A percentile compares a stretch with the other conserved stretches of the same genome.
These are phyloP conservation scores for Steinernema hermaphroditum DNA, from an alignment of 2,888 invertebrate genomes.

Conservation along the genomic window DNA sequence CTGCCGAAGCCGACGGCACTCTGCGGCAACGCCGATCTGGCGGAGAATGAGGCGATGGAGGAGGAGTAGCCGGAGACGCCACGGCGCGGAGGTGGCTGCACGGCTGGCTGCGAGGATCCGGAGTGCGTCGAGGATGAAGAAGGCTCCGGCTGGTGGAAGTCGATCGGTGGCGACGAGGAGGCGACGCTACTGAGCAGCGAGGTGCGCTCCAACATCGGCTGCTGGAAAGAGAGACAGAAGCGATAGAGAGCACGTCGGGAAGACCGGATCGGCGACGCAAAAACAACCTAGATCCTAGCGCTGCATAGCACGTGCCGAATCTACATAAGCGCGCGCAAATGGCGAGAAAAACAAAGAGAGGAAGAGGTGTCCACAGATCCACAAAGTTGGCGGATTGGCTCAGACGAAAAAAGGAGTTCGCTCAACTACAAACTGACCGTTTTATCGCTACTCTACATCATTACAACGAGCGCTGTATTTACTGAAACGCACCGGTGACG, in stretches of 20 bases:
- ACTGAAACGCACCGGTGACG: too few relatives aligned
- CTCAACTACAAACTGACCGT: too few relatives aligned
- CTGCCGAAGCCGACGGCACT: neutral
- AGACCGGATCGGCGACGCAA: constrained; percentile 1
- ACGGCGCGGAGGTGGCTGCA: constrained; percentile 18
- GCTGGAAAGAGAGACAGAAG: constrained; percentile 14
- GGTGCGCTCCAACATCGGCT: constrained; percentile 19
- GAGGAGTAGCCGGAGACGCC: neutral
- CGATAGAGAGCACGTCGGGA: neutral
- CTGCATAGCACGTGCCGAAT: neutral
- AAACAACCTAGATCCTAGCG: neutral
- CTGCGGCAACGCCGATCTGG: neutral
- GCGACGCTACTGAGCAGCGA: neutral
- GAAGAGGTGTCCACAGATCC: too few relatives aligned
- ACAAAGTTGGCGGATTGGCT: too few relatives aligned
- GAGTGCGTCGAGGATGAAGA: neutral
- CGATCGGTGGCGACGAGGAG: neutral
- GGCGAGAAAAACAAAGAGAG: too few relatives aligned
- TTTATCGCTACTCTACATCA: too few relatives aligned
- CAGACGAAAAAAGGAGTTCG: too few relatives aligned
- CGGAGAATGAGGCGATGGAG: neutral
- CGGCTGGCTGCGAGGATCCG: neutral
- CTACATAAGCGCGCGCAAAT: constrained; percentile 7
- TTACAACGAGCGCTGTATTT: too few relatives aligned
- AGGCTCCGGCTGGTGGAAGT: neutral